These are phyloP conservation scores for Neodon shergylaensis DNA, from an alignment of 2,113 vertebrate species.

Conservation along the genomic window DNA sequence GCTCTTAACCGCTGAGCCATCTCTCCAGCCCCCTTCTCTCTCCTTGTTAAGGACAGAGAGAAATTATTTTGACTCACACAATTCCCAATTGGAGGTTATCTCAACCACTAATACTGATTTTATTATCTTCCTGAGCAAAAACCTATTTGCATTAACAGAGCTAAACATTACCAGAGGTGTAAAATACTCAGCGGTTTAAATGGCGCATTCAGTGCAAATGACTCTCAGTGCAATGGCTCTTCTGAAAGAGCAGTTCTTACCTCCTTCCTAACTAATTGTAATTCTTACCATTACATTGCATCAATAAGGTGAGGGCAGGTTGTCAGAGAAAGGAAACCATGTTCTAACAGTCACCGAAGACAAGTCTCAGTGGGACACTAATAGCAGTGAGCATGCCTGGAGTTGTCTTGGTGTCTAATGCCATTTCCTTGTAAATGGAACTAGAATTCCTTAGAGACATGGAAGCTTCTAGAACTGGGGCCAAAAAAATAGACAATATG, in stretches of 20 bases:
- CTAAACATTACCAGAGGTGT: neutral
- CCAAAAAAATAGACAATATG: neutral
- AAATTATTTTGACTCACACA: neutral
- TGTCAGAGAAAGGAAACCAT: neutral
- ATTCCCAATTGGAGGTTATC: neutral
- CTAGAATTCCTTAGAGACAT: neutral
- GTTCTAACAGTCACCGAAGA: neutral
- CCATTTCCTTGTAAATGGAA: neutral
- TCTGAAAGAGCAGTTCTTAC: neutral
- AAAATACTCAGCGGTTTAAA: slow-evolving; percentile 41
- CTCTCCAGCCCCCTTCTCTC: too few relatives aligned
- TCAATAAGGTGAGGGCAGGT: neutral
- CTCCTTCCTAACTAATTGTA: neutral
- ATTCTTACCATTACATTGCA: neutral
- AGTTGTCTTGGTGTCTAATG: neutral
- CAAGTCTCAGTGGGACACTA: neutral
- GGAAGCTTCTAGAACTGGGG: neutral
- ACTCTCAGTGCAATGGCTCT: neutral
- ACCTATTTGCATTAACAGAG: neutral
- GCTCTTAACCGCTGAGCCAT: too few relatives aligned
- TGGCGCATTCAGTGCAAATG: neutral
- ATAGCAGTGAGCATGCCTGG: neutral
- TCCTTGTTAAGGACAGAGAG: neutral
- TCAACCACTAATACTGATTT: neutral
- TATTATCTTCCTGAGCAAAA: slow-evolving; percentile 29